phyloP scores from a whole-genome alignment of 2,797 vertebrate species.

The Amblyraja radiata region DNA sequence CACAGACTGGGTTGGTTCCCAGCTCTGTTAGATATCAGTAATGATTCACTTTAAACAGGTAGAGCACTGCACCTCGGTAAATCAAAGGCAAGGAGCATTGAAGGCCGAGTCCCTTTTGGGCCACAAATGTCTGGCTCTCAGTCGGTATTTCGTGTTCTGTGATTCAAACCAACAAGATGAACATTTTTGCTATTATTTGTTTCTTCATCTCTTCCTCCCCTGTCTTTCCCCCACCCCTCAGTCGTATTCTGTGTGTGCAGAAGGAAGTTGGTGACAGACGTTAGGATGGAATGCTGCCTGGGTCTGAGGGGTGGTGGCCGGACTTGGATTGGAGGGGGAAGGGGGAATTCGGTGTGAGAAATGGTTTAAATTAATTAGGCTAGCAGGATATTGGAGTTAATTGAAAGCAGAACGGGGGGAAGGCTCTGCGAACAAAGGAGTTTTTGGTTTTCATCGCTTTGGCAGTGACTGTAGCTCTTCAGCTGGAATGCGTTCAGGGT shows the following conservation, averaged over 20 bases:
- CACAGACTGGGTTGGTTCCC: no score
- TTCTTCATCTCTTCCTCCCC: no score
- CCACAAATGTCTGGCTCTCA: background rate
- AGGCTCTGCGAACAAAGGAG: conserved; percentile 21
- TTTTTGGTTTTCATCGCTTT: conserved; percentile 16
- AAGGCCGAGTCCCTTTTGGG: background rate
- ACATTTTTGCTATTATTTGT: background rate
- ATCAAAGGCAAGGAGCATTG: no score
- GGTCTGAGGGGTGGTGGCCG: background rate
- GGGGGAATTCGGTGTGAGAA: background rate
- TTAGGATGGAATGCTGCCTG: background rate
- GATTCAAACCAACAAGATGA: background rate
- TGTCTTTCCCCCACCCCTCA: rapidly evolving
- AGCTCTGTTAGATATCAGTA: background rate
- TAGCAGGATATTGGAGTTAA: conserved; percentile 30
- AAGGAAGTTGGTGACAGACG: background rate
- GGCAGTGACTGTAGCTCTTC: conserved; percentile 23
- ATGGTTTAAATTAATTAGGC: conserved; percentile 8
- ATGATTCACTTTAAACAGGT: background rate
- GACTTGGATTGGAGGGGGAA: background rate
- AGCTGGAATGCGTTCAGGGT: conserved; percentile 19
- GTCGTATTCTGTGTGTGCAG: background rate
- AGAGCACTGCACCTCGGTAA: background rate
- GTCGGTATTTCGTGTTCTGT: background rate
- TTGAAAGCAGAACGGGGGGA: conserved; percentile 26